phyloP scores from a whole-genome alignment of 30 jellyfish, hydroid and myxozoan genomes.

The Cassiopea andromeda region DNA sequence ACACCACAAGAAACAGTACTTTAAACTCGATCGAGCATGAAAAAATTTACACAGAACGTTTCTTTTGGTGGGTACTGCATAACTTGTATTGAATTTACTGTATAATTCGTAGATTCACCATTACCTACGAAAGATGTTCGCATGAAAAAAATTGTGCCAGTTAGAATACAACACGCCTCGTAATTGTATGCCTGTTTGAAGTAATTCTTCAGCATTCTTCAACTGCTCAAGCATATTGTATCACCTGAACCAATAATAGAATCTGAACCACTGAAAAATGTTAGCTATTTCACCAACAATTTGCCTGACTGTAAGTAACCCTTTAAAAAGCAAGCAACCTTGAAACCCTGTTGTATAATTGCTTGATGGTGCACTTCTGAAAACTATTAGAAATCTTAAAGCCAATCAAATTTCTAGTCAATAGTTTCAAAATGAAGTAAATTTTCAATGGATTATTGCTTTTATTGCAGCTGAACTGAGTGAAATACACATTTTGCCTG shows the following conservation, averaged over 20 bases:
- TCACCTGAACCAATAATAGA: slow-evolving; percentile 1
- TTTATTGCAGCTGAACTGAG: not conserved
- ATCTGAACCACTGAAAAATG: not conserved
- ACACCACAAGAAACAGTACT: too few species aligned
- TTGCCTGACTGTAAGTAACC: not conserved
- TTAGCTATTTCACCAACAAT: not conserved
- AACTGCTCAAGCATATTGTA: not conserved
- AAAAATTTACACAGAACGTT: too few species aligned
- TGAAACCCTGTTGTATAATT: not conserved
- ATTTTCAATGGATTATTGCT: not conserved
- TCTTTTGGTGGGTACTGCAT: too few species aligned
- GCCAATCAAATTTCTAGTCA: not conserved
- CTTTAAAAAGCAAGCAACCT: not conserved
- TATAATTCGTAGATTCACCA: too few species aligned
- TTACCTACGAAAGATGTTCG: too few species aligned
- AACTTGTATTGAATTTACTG: too few species aligned
- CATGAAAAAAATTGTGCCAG: too few species aligned
- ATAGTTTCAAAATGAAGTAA: not conserved
- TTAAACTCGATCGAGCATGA: too few species aligned
- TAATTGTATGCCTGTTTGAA: too few species aligned
- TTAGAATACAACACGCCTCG: too few species aligned
- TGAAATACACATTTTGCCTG: not conserved
- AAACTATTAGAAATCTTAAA: not conserved
- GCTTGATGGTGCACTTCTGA: not conserved
- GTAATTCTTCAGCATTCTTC: not conserved